Evolutionary conservation across 2,888 invertebrate genomes (phyloP).

Genomic region (Leptopterna dolabrata): DNA sequence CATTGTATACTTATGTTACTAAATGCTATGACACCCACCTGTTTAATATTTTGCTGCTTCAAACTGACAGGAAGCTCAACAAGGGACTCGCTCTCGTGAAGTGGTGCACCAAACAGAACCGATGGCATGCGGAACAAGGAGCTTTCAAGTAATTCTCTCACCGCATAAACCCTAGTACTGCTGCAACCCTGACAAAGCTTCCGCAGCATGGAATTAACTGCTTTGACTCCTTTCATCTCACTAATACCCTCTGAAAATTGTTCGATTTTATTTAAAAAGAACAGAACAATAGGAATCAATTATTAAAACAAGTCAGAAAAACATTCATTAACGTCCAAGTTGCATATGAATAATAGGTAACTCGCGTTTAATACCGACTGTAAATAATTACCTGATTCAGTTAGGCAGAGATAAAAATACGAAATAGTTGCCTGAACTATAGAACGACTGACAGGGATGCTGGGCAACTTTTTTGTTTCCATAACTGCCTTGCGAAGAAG

Average conservation of each 20-base stretch:
- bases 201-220: slow-evolving; percentile 56
- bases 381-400: slow-evolving; percentile 58
- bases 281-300: not conserved
- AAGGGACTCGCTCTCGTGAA: slow-evolving; percentile 47
- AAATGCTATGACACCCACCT: too few relatives aligned
- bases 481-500: slow-evolving; percentile 60
- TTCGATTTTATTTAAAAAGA: not conserved
- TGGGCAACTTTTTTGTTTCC: slow-evolving; percentile 57
- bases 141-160: slow-evolving; percentile 79
- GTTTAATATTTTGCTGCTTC: slow-evolving; percentile 81
- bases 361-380: too few relatives aligned
- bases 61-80: slow-evolving; percentile 66
- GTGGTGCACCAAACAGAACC: slow-evolving; percentile 62
- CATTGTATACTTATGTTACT: too few relatives aligned
- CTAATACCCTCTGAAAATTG: slow-evolving; percentile 59
- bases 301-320: not conserved
- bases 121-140: slow-evolving; percentile 72
- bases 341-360: too few relatives aligned
- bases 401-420: slow-evolving; percentile 62
- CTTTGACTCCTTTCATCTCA: slow-evolving; percentile 60
- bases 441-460: slow-evolving; percentile 60
- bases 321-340: not conserved
- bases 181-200: slow-evolving; percentile 66
- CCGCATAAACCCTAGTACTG: slow-evolving; percentile 77
- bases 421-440: slow-evolving; percentile 62